Conservation (phyloP, 1,140 invertebrate genomes). For the Heliconius congener region DNA sequence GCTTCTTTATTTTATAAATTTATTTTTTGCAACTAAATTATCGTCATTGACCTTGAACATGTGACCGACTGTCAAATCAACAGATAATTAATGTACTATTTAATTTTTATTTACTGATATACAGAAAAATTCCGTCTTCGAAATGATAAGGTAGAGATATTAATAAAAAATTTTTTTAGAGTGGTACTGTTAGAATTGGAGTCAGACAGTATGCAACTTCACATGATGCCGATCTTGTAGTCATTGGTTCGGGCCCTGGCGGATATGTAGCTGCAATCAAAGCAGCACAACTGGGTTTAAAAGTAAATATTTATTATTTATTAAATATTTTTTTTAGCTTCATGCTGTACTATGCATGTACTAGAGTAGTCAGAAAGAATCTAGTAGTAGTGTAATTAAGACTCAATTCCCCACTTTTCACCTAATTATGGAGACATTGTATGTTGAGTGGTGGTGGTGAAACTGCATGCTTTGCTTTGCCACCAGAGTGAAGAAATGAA, state of each 20-base stretch:
- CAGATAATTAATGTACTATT: background rate
- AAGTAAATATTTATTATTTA: constrained; percentile 81
- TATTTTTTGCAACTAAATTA: constrained; percentile 6
- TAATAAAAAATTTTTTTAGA: constrained; percentile 50
- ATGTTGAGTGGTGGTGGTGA: too few species aligned
- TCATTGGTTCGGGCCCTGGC: constrained; percentile 98
- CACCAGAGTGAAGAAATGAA: too few species aligned
- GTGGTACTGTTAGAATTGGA: constrained; percentile 68
- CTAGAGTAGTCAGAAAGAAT: too few species aligned
- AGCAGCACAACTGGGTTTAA: constrained; percentile 98
- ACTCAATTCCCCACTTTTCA: too few species aligned
- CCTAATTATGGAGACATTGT: too few species aligned
- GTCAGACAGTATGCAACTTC: constrained; percentile 85
- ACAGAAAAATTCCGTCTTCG: background rate
- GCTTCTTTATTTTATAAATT: background rate
- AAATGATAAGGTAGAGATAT: background rate
- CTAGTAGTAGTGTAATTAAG: too few species aligned
- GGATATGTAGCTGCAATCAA: constrained; percentile 99
- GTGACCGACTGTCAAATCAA: constrained; percentile 55
- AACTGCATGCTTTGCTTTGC: too few species aligned
- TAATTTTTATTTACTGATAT: background rate
- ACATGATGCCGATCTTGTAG: constrained; percentile 95
- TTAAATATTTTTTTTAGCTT: too few species aligned
- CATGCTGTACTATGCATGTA: too few species aligned
- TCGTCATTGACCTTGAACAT: constrained; percentile 72